Evolutionary conservation across 2,797 vertebrate genomes (phyloP).

Genomic region (Chloroceryle amazona): DNA sequence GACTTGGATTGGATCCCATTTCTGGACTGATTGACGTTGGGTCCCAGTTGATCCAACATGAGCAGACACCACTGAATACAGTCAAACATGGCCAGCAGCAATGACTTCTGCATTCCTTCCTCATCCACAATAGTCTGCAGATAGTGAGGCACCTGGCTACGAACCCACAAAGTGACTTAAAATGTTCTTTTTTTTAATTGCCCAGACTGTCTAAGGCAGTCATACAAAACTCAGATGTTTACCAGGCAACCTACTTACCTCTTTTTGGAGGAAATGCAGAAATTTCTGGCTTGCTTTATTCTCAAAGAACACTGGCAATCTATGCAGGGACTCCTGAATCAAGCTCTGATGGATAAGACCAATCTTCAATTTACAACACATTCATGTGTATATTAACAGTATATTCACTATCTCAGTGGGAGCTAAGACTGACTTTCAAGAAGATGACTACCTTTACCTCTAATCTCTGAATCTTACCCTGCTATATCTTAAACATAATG

Average conservation of each 20-base stretch:
- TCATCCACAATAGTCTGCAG: rapidly evolving
- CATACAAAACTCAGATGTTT: neutral
- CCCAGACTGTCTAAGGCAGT: neutral
- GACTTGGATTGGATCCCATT: neutral
- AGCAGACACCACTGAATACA: neutral
- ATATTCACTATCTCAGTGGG: neutral
- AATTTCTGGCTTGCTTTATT: neutral
- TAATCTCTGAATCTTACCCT: neutral
- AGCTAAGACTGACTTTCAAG: neutral
- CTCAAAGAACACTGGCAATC: neutral
- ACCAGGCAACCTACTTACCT: neutral
- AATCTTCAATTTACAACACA: neutral
- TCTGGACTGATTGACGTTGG: rapidly evolving
- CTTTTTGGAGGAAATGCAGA: neutral
- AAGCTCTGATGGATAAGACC: neutral
- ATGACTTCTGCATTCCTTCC: neutral
- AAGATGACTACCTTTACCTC: neutral
- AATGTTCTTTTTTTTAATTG: neutral
- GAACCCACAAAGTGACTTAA: rapidly evolving
- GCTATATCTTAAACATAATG: neutral
- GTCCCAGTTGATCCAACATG: rapidly evolving
- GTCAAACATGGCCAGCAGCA: rapidly evolving
- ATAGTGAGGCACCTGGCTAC: rapidly evolving
- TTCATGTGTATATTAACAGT: neutral
- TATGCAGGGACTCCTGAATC: neutral